Percentiles rank a stretch among this genome's conserved stretches.
Evolutionary conservation across 2,797 vertebrate genomes (phyloP).

Genomic region (Limnodromus scolopaceus): DNA sequence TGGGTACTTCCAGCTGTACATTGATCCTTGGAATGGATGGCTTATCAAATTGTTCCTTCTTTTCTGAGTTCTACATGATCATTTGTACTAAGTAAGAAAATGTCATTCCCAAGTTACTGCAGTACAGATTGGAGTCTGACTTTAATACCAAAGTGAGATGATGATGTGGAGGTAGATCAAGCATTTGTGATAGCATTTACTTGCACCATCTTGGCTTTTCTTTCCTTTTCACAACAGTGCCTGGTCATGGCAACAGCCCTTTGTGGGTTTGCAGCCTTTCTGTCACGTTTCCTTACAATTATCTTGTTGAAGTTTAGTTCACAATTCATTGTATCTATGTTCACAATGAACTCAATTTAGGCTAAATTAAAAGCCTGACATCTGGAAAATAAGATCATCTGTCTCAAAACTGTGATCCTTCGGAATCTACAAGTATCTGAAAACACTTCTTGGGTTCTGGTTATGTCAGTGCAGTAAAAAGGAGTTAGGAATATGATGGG

Average conservation of each 20-base stretch:
- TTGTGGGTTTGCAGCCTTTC: not conserved
- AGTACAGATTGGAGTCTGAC: not conserved
- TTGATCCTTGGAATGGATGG: not conserved
- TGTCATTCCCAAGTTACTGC: not conserved
- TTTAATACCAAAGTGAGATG: not conserved
- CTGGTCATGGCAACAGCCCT: not conserved
- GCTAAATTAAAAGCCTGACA: not conserved
- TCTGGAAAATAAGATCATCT: not conserved
- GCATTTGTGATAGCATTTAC: not conserved
- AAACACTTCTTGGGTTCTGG: not conserved
- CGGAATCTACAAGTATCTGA: not conserved
- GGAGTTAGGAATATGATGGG: not conserved
- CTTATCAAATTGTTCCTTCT: not conserved
- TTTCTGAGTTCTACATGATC: not conserved
- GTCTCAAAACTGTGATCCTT: not conserved
- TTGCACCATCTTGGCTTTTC: not conserved
- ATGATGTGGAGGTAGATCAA: not conserved
- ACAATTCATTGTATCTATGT: not conserved
- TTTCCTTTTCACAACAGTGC: not conserved
- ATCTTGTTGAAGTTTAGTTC: not conserved
- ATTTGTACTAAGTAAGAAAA: not conserved
- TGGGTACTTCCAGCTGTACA: not conserved
- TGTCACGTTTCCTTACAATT: not conserved
- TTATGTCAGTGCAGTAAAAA: not conserved
- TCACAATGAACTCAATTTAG: not conserved